Evolutionary conservation across 2,113 vertebrate species (phyloP).

Genomic region (Coptodon rendalli): DNA sequence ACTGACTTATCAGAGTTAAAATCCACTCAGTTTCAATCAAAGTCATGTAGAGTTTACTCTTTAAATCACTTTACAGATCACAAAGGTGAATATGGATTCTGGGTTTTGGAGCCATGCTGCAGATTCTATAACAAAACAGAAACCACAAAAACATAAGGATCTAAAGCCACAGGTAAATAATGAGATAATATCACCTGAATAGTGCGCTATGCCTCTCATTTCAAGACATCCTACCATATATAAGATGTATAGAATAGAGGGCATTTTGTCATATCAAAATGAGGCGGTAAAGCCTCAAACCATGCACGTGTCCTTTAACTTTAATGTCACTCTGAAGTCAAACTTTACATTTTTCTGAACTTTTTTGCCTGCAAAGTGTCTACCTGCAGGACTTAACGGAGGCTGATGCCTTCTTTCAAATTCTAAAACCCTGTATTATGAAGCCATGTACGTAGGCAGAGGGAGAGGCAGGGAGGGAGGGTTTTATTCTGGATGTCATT

Average conservation of each 20-base stretch:
- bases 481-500: constrained; percentile 39
- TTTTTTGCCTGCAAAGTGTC: constrained; percentile 12
- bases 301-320: not conserved
- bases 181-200: not conserved
- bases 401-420: constrained; percentile 33
- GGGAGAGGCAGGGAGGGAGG: not conserved
- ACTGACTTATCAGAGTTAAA: not conserved
- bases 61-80: not conserved
- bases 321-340: not conserved
- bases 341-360: not conserved
- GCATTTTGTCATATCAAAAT: not conserved
- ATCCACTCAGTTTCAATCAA: not conserved
- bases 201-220: not conserved
- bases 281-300: not conserved
- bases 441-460: not conserved
- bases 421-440: constrained; percentile 27
- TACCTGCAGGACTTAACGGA: constrained; percentile 12
- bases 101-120: rapidly evolving
- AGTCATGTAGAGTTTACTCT: not conserved
- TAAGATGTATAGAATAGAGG: not conserved
- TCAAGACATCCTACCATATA: not conserved
- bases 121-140: not conserved
- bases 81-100: not conserved
- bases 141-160: not conserved
- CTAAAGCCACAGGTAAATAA: not conserved